Evolutionary conservation across 2,113 vertebrate genomes (phyloP).

Genomic region (Eleginops maclovinus): DNA sequence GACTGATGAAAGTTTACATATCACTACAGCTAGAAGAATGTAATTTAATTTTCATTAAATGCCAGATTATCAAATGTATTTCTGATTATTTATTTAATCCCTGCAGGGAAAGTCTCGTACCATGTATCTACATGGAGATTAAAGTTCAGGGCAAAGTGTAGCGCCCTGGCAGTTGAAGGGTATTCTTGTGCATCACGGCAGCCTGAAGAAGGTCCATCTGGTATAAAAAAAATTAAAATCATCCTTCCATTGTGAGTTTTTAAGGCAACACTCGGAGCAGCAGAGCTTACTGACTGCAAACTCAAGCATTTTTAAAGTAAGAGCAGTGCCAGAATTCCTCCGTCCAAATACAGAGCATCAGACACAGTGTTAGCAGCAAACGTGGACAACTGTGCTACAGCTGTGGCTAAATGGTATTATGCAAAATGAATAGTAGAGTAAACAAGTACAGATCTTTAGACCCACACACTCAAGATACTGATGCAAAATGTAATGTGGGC

Average conservation of each 20-base stretch:
- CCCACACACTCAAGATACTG: neutral
- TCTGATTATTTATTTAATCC: neutral
- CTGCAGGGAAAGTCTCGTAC: neutral
- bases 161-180: neutral
- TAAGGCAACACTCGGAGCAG: neutral
- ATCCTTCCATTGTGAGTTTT: constrained; percentile 17
- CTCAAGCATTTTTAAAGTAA: constrained; percentile 36
- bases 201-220: neutral
- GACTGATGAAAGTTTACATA: neutral
- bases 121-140: constrained; percentile 15
- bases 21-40: no score
- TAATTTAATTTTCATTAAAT: neutral
- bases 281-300: constrained; percentile 28
- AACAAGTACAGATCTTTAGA: neutral
- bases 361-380: constrained; percentile 1
- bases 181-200: neutral
- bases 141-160: constrained; percentile 24
- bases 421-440: neutral
- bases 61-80: neutral
- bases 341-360: constrained; percentile 21
- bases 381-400: constrained; percentile 2
- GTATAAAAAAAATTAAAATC: neutral
- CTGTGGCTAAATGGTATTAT: neutral
- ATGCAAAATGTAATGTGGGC: neutral
- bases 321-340: constrained; percentile 29